These are phyloP conservation scores for Orchestia grillus DNA, from an alignment of 1,140 invertebrate genomes.

Conservation along the genomic window DNA sequence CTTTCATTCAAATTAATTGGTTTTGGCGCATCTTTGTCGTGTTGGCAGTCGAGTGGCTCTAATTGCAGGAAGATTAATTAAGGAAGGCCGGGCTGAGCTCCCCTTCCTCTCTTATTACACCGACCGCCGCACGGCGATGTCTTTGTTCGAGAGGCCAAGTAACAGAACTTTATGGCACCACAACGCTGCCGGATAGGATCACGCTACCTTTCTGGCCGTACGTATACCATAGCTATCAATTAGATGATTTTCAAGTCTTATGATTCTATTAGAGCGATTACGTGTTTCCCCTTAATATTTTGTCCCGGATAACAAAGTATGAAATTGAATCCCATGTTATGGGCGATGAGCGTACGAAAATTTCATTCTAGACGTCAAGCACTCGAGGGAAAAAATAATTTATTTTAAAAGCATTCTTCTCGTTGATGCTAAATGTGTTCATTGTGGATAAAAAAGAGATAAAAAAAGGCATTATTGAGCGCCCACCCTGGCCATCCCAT, in stretches of 20 bases:
- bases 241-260: too few relatives aligned
- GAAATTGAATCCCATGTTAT: neutral
- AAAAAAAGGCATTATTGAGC: neutral
- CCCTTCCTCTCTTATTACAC: conserved; percentile 53
- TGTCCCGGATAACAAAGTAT: neutral
- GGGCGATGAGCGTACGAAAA: neutral
- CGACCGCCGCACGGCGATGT: neutral
- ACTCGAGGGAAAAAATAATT: neutral
- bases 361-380: neutral
- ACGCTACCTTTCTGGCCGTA: neutral
- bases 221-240: neutral
- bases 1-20: conserved; percentile 54
- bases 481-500: neutral
- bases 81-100: conserved; percentile 35
- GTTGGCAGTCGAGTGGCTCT: conserved; percentile 46
- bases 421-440: neutral
- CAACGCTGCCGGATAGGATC: neutral
- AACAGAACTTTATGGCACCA: conserved; percentile 19
- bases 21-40: conserved; percentile 47
- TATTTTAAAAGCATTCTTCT: neutral
- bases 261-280: neutral
- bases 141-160: neutral
- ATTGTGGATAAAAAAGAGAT: neutral
- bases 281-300: neutral
- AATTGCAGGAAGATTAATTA: conserved; percentile 57